Evolutionary conservation across 2,888 invertebrate species (phyloP), one percentile per base, ranked within the genome.

Genomic region (Thecophora atra): DNA sequence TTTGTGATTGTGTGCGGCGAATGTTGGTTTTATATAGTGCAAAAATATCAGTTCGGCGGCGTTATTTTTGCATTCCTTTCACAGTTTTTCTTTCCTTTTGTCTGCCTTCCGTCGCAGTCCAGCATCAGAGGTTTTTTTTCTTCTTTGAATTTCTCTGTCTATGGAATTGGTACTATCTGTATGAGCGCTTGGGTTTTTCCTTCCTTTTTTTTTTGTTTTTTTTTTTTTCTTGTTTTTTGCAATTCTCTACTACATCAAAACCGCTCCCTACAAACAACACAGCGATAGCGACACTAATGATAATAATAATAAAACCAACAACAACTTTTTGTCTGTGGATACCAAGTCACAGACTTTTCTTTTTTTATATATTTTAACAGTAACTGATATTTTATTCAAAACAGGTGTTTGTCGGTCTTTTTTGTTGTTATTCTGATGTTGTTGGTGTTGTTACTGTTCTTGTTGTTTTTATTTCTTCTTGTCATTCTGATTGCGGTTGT

Each of bases 401-500:
- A 71, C 73, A 73, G 71, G 71, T 70, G 69, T 70, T 70, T 70
- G 60, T 73, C 67, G 52, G n/a, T n/a, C n/a, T n/a, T n/a, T n/a
- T 67, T 56, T 70, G 54, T 70, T 66, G 42, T 65, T 65, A 47
- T 60, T 42, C 24, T 58, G 64, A 54, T 69, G 4, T 26, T 63
- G 30, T 17, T 19, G 37, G 15, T 56, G 42, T 69, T 69, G 17
- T 69, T 58, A 11, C 47, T 56, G 19, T 19, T 42, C 4, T n/a
- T 37, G 2, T 37, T 37, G 8, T 30, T 30, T 8, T 37, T 37
- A 37, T 37, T 37, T 37, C 4, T 30, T 30, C 6, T 37, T 37
- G 11, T 37, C 11, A 26, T 21, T n/a, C 6, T n/a, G 19, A 11
- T 26, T 63, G 44, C 21, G 30, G 37, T 19, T 56, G 44, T 69